These are phyloP conservation scores for Tolmerus cingulatus DNA, from an alignment of 2,888 invertebrate species.

Conservation along the genomic window DNA sequence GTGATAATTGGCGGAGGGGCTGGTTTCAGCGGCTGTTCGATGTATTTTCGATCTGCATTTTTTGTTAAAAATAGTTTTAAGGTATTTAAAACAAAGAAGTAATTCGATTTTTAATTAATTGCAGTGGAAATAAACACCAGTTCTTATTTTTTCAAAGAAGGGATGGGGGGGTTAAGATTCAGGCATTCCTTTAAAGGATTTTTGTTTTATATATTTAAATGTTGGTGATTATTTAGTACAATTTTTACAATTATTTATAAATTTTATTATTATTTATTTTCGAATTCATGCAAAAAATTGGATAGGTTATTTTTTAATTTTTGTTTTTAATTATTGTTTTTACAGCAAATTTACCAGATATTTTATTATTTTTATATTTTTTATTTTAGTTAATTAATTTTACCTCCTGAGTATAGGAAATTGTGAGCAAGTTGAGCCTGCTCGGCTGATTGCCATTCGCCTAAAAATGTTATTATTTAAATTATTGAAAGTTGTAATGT, in stretches of 20 bases:
- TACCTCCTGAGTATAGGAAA: conserved; percentile 85
- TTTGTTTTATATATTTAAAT: background rate
- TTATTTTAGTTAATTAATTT: conserved; percentile 48
- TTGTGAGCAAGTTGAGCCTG: conserved; percentile 86
- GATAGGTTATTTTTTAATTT: background rate
- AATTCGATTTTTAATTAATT: background rate
- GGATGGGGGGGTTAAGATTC: background rate
- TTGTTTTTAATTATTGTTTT: background rate
- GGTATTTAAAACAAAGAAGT: no score
- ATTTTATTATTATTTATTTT: background rate
- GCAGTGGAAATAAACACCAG: background rate
- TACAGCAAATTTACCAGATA: background rate
- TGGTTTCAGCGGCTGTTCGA: conserved; percentile 81
- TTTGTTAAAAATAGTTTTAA: background rate
- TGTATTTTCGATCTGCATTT: conserved; percentile 75
- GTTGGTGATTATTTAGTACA: background rate
- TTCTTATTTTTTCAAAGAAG: background rate
- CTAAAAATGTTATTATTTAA: conserved; percentile 61
- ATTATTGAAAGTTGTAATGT: background rate
- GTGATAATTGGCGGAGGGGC: conserved; percentile 76
- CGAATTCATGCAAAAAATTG: background rate
- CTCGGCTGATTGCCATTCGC: conserved; percentile 80
- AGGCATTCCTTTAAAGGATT: background rate
- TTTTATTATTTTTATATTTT: background rate
- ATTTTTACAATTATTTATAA: background rate